Evolutionary conservation across 23 tunicate genomes (phyloP).

Genomic region (Trididemnum nubilum): DNA sequence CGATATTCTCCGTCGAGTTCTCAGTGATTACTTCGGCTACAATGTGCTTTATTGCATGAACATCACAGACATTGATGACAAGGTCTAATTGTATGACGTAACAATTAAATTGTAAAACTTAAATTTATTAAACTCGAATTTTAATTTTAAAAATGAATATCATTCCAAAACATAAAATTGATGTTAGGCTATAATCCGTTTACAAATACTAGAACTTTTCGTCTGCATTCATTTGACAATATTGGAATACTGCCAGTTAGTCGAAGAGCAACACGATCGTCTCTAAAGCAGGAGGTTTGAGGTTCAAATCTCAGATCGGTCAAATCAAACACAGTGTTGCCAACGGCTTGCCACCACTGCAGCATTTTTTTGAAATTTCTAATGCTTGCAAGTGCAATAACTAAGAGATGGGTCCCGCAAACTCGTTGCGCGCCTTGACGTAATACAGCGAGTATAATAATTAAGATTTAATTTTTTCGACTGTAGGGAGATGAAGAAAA

Average conservation of each 20-base stretch:
- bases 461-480: not conserved
- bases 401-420: not conserved
- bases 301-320: not conserved
- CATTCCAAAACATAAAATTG: too few relatives aligned
- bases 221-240: too few relatives aligned
- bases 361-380: not conserved
- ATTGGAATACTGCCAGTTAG: too few relatives aligned
- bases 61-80: slow-evolving; percentile 97
- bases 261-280: too few relatives aligned
- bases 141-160: too few relatives aligned
- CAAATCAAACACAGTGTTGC: not conserved
- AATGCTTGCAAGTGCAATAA: not conserved
- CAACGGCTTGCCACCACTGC: not conserved
- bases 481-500: too few relatives aligned
- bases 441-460: not conserved
- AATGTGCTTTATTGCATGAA: slow-evolving; percentile 86
- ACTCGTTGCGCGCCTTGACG: not conserved
- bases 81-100: too few relatives aligned
- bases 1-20: slow-evolving; percentile 81
- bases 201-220: too few relatives aligned
- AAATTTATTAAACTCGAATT: too few relatives aligned
- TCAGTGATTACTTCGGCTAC: slow-evolving; percentile 92
- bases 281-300: not conserved
- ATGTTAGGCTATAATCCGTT: too few relatives aligned
- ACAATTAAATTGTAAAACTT: too few relatives aligned